Base-by-base conservation (phyloP, 2,113 vertebrate species). In the Hassar affinis region DNA sequence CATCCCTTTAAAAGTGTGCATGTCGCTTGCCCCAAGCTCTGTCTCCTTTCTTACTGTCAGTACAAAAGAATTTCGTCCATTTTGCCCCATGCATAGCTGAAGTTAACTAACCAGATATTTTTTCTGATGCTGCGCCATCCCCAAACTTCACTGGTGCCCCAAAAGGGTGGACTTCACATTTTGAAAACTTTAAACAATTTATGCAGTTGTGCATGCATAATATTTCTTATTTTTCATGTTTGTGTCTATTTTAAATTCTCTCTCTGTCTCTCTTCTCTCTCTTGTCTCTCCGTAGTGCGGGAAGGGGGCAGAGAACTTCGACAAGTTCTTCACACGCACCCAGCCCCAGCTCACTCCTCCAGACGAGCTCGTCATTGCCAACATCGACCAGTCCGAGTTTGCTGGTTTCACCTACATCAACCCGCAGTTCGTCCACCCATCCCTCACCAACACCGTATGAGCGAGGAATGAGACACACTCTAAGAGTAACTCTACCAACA, bases 361-460 rank as follows among this genome's bases (percentile, higher is more conserved):
- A 0, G 98, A 99, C 54, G 96, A 99, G 93, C 93, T 99, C 92
- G 97, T 99, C 87, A 99, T 99, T 35, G 93, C 98, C 69, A 99
- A 99, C 93, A 96, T 99, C 76, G 98, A 99, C 95, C 98, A 99
- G 91, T 93, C 95, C 0, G 98, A 99, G 90, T 99, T 99, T n/a
- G 94, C 96, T 83, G 97, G 97, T 14, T 99, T 99, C 94, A 97
- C 97, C 1, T 99, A 96, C 38, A 92, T 99, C 93, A 99, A 99
- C 91, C 94, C 94, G 4, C 96, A 98, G 92, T 99, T 98, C 4
- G 0, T 95, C 33, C 93, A 97, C 85, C 93, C 97, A 12, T 87
- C 91, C 0, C 27, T 94, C 49, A 85, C 89, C 89, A 93, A 89
- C 84, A 92, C 89, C 78, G 89, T 92, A 87, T 98, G 95, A 98